A percentile compares a stretch with the other conserved stretches of the same genome.
Evolutionary conservation across 2,113 vertebrate genomes (phyloP).

Genomic region (Fregata magnificens): DNA sequence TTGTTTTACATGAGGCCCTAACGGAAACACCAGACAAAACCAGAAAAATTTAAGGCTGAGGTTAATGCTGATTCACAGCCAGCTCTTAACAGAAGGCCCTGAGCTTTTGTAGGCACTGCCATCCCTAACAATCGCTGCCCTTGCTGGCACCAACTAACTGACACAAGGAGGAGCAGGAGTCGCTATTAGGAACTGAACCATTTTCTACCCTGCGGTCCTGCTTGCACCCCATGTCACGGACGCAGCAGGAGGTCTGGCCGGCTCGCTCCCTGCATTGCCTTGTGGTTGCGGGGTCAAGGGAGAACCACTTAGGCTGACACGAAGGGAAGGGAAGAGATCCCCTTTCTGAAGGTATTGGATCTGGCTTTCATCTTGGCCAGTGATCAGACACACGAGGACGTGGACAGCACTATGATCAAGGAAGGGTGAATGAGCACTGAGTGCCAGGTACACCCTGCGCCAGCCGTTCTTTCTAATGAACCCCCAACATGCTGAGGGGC

Average conservation of each 20-base stretch:
- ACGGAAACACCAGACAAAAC: background rate
- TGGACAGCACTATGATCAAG: background rate
- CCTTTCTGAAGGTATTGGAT: background rate
- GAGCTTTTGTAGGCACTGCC: background rate
- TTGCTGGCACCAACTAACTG: background rate
- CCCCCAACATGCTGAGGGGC: background rate
- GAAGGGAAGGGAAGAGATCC: background rate
- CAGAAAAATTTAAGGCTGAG: background rate
- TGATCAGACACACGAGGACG: rapidly evolving
- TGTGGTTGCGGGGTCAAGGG: background rate
- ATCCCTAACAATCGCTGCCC: background rate
- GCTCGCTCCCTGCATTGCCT: background rate
- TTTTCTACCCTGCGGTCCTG: background rate
- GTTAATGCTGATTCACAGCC: background rate
- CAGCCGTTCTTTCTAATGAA: background rate
- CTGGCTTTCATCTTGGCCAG: background rate
- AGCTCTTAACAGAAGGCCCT: background rate
- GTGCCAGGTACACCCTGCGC: background rate
- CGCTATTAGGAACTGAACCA: background rate
- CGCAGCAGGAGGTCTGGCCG: background rate
- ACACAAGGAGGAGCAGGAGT: background rate
- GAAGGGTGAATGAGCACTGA: background rate
- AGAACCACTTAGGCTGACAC: background rate
- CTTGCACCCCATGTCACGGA: rapidly evolving
- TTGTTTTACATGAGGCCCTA: background rate